These are phyloP conservation scores for Pristiophorus japonicus DNA, from an alignment of 2,113 vertebrate genomes.

Conservation along the genomic window DNA sequence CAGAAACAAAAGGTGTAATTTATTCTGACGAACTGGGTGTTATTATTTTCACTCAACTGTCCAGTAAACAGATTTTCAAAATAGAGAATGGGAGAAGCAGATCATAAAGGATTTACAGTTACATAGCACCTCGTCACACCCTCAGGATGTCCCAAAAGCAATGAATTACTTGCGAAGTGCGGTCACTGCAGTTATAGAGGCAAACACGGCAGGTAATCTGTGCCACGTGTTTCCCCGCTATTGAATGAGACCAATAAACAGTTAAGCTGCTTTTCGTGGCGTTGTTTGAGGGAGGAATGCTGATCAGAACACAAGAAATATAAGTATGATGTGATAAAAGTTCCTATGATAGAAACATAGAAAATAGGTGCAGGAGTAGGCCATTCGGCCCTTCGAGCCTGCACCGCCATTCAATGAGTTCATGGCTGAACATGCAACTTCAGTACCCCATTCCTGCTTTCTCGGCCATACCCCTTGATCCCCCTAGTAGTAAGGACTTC, in stretches of 20 bases:
- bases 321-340: not conserved
- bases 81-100: not conserved
- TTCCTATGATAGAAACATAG: no score
- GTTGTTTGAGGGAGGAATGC: not conserved
- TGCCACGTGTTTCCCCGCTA: not conserved
- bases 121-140: not conserved
- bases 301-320: no score
- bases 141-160: not conserved
- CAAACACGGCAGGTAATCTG: not conserved
- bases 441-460: no score
- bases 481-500: no score
- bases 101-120: not conserved
- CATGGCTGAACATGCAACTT: no score
- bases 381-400: no score
- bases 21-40: not conserved
- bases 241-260: not conserved
- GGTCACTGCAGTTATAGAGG: not conserved
- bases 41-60: not conserved
- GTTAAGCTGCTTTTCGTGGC: not conserved
- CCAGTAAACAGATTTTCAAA: not conserved
- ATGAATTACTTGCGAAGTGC: not conserved
- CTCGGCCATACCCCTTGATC: no score
- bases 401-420: no score
- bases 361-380: no score
- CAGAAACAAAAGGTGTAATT: not conserved